Evolutionary conservation across 2,113 vertebrate genomes (phyloP), one percentile per base, ranked within the genome.

Genomic region (Pungitius pungitius): DNA sequence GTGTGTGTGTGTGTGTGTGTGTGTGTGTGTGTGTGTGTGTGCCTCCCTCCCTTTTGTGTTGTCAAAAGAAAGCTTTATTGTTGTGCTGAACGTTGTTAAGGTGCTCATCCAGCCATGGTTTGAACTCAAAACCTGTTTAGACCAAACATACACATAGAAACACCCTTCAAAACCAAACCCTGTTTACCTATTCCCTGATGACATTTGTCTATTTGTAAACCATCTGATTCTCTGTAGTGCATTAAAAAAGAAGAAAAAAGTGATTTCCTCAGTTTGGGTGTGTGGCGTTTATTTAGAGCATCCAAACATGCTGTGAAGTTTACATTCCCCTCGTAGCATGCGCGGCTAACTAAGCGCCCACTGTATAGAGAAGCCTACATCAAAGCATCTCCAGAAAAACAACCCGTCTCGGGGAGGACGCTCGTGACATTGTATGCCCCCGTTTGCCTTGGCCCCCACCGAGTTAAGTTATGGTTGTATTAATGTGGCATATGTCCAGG

Each of bases 51-150:
- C n/a, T n/a, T n/a, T n/a, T n/a, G 51, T 75, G 75, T 73, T 82
- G 82, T 83, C 83, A 77, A 67, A 78, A 42, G 70, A 78, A 58
- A 49, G 70, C 69, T 77, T 85, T 75, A 9, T 10, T 42, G 4
- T 42, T 42, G 40, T 13, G 30, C 30, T 30, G 30, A 30, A 30
- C 14, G 40, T 15, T 42, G 40, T 39, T 42, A 42, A 39, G 8
- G 10, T 4, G 5, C 30, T 30, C 30, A 30, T 30, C 30, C 30
- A 30, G 30, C 30, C 30, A 30, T 30, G 3, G 30, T 30, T 30
- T 30, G 30, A 30, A 30, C 30, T 30, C 30, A 30, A 30, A 30
- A 30, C 30, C 30, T 30, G 30, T 30, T 30, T 30, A 30, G 30
- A 30, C 3, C 6, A 30, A 30, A 30, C 30, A 30, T 4, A 30